Evolutionary conservation across 1,140 invertebrate genomes (phyloP).

Genomic region (Drosophila pseudoobscura): DNA sequence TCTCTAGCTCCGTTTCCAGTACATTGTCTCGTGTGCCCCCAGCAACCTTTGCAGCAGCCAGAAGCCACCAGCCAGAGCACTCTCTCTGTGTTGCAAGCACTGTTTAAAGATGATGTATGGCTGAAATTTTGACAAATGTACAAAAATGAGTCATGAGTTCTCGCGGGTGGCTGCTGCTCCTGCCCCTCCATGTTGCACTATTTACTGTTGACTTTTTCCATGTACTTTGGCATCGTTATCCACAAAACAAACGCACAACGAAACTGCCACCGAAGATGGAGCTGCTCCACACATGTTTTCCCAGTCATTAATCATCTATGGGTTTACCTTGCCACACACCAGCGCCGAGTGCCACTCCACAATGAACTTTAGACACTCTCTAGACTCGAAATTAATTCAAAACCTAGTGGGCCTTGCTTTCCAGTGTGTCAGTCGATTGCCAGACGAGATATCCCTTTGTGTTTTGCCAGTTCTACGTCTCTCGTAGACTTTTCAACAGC

Average conservation of each 20-base stretch:
- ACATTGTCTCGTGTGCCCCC: constrained; percentile 59
- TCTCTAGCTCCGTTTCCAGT: constrained; percentile 50
- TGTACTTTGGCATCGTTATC: constrained; percentile 62
- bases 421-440: constrained; percentile 17
- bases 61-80: constrained; percentile 2
- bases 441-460: too few species aligned
- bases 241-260: constrained; percentile 58
- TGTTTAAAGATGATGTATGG: constrained; percentile 81
- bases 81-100: constrained; percentile 26
- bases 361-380: too few species aligned
- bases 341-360: background rate
- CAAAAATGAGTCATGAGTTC: constrained; percentile 80
- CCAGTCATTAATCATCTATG: constrained; percentile 57
- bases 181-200: constrained; percentile 43
- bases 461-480: constrained; percentile 43
- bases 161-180: constrained; percentile 39
- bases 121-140: constrained; percentile 82
- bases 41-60: constrained; percentile 7
- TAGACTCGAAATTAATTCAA: background rate
- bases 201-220: constrained; percentile 77
- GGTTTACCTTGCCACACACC: constrained; percentile 54
- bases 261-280: constrained; percentile 56
- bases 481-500: constrained; percentile 60
- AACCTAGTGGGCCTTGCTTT: background rate
- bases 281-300: constrained; percentile 68